These are phyloP conservation scores for Anoncus sp. DNA, from an alignment of 2,888 invertebrate genomes.

Conservation along the genomic window DNA sequence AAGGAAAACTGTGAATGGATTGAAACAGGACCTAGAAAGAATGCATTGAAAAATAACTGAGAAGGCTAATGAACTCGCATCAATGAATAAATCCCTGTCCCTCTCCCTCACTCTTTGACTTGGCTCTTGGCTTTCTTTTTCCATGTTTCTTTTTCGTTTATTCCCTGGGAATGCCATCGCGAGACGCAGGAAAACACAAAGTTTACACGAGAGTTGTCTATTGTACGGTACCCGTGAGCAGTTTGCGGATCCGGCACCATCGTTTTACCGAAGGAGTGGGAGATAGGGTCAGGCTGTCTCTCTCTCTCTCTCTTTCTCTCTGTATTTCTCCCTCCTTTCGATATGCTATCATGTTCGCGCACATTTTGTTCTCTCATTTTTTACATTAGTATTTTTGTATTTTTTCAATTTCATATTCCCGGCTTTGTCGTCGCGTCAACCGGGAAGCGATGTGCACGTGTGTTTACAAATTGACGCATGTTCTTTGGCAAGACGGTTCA, in stretches of 20 bases:
- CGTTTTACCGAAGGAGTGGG: constrained; percentile 31
- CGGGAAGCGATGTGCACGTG: constrained; percentile 20
- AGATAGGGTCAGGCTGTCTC: constrained; percentile 4
- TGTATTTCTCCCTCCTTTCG: not conserved
- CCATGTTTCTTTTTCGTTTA: constrained; percentile 3
- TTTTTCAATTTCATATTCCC: constrained; percentile 18
- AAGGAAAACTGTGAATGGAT: too few relatives aligned
- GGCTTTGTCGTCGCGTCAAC: constrained; percentile 23
- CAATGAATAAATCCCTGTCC: too few relatives aligned
- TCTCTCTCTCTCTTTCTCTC: not conserved
- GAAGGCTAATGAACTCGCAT: too few relatives aligned
- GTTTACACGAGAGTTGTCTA: constrained; percentile 18
- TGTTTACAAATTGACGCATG: constrained; percentile 21
- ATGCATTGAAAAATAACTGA: too few relatives aligned
- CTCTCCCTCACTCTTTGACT: too few relatives aligned
- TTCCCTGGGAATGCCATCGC: constrained; percentile 32
- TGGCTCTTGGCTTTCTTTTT: not conserved
- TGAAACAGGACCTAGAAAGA: too few relatives aligned
- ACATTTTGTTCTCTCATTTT: constrained; percentile 24
- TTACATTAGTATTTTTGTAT: constrained; percentile 7
- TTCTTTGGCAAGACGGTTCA: constrained; percentile 35
- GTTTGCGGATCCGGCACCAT: constrained; percentile 50
- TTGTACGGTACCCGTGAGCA: constrained; percentile 3
- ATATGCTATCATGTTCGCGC: constrained; percentile 23
- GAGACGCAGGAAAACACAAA: constrained; percentile 43